A percentile compares a stretch with the other conserved stretches of the same genome.
Evolutionary conservation across 2,113 vertebrate genomes (phyloP).

Genomic region (Daubentonia madagascariensis): DNA sequence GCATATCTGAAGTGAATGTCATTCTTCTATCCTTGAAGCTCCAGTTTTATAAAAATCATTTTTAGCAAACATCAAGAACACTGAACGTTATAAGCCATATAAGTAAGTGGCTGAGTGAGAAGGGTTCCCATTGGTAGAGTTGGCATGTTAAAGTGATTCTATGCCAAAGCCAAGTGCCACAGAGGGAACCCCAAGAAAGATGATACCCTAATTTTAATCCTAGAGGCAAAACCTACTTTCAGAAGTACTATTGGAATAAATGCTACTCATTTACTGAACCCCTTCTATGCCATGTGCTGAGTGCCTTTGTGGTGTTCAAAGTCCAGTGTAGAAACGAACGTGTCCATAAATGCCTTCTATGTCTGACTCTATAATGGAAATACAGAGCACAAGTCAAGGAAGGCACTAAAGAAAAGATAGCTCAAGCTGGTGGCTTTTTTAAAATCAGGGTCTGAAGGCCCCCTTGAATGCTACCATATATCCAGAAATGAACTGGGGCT

Average conservation of each 20-base stretch:
- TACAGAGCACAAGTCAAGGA: neutral
- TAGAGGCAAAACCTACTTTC: neutral
- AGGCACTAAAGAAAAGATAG: neutral
- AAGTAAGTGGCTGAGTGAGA: neutral
- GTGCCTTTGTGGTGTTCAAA: neutral
- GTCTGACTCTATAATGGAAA: neutral
- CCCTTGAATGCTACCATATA: neutral
- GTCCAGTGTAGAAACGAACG: neutral
- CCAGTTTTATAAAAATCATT: neutral
- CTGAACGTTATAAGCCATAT: neutral
- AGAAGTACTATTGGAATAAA: neutral
- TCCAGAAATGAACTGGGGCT: neutral
- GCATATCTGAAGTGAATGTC: neutral
- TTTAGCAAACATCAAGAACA: neutral
- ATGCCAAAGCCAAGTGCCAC: neutral
- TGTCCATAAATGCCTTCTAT: neutral
- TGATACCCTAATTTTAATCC: neutral
- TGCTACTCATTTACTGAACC: neutral
- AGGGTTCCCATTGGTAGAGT: neutral
- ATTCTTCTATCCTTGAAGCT: neutral
- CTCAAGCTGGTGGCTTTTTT: neutral
- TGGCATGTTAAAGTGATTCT: neutral
- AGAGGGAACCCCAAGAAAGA: neutral
- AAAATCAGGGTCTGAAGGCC: neutral
- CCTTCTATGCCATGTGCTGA: neutral